A percentile compares a stretch with the other conserved stretches of the same genome.
Evolutionary conservation across 2,113 vertebrate genomes (phyloP).

Genomic region (Rafetus swinhoei): DNA sequence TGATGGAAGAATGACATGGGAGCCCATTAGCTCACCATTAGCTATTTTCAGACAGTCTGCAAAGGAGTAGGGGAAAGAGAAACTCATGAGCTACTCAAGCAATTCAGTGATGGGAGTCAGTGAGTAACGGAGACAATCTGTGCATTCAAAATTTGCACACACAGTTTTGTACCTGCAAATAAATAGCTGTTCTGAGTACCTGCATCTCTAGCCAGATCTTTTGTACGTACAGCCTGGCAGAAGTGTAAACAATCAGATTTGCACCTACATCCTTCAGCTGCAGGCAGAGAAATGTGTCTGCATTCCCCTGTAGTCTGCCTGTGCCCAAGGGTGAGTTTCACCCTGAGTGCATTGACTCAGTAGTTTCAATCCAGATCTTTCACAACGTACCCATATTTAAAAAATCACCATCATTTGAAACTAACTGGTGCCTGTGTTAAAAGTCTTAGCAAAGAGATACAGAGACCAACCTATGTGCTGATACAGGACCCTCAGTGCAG

Average conservation of each 20-base stretch:
- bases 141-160: background rate
- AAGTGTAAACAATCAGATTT: background rate
- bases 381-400: no score
- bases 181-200: background rate
- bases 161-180: background rate
- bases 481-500: background rate
- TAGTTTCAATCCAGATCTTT: no score
- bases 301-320: no score
- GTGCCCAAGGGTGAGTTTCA: no score
- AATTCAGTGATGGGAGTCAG: background rate
- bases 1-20: background rate
- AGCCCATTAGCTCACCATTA: background rate
- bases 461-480: background rate
- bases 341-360: no score
- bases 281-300: background rate
- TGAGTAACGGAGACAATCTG: background rate
- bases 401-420: no score
- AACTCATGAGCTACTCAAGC: background rate
- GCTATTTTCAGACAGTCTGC: background rate
- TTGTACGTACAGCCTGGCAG: background rate
- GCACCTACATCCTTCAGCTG: background rate
- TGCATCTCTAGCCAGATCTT: background rate
- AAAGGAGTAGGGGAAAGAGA: background rate
- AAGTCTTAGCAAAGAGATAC: no score
- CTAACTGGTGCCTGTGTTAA: no score